A percentile compares a stretch with the other conserved stretches of the same genome.
These are phyloP conservation scores for Dreissena rostriformis DNA, from an alignment of 1,140 invertebrate species.

Conservation along the genomic window DNA sequence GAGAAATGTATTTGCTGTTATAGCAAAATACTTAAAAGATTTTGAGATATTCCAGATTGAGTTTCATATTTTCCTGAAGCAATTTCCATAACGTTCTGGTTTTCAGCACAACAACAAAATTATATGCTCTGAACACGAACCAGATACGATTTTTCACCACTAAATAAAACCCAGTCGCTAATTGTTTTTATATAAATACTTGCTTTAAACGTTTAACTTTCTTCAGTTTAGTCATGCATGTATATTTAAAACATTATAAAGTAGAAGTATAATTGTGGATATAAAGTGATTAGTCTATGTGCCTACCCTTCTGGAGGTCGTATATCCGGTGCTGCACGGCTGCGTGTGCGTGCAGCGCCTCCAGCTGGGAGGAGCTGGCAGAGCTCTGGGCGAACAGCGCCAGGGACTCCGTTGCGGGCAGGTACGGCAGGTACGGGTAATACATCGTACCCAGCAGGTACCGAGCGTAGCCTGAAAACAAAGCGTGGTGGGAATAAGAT, in stretches of 20 bases:
- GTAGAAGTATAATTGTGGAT: background rate
- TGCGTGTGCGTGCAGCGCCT: conserved; percentile 41
- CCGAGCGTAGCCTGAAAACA: conserved; percentile 52
- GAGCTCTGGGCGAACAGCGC: conserved; percentile 54
- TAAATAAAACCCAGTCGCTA: background rate
- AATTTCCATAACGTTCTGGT: background rate
- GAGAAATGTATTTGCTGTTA: background rate
- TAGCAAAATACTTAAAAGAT: background rate
- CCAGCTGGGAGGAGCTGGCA: conserved; percentile 26
- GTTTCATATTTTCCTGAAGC: background rate
- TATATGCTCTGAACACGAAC: background rate
- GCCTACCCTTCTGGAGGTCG: conserved; percentile 54
- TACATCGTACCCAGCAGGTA: conserved; percentile 52
- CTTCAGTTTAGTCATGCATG: background rate
- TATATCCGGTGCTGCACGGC: conserved; percentile 52
- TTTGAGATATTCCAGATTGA: background rate
- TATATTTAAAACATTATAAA: background rate
- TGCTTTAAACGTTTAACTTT: background rate
- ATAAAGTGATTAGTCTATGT: background rate
- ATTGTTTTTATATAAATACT: background rate
- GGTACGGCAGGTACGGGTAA: conserved; percentile 51
- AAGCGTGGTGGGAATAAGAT: background rate
- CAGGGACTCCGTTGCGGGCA: conserved; percentile 52
- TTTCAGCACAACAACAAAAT: background rate
- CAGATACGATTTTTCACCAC: background rate